phyloP scores from a whole-genome alignment of 2,888 invertebrate species.

The Hololepta plana region DNA sequence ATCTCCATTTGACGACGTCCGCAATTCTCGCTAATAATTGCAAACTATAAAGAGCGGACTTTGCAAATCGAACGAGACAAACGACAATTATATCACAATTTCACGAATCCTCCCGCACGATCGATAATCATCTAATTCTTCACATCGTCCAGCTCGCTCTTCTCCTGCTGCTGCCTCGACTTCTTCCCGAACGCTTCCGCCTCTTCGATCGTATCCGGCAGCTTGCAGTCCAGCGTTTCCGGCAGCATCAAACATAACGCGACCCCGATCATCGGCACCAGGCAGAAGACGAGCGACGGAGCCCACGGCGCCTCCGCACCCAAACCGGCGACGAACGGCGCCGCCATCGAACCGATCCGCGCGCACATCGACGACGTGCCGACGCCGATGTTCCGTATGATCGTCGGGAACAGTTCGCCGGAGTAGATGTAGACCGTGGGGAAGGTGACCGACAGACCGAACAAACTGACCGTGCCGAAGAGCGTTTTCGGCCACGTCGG shows the following conservation, averaged over 20 bases:
- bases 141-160: no score
- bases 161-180: conserved; percentile 8
- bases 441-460: conserved; percentile 68
- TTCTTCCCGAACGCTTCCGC: conserved; percentile 45
- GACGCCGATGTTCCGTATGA: conserved; percentile 71
- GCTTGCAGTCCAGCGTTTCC: conserved; percentile 55
- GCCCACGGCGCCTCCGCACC: conserved; percentile 31
- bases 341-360: conserved; percentile 68
- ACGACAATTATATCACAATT: no score
- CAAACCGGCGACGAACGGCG: conserved; percentile 65
- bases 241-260: conserved; percentile 49
- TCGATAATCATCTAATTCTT: no score
- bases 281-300: conserved; percentile 56
- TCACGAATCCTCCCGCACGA: no score
- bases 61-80: no score
- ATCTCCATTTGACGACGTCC: no score
- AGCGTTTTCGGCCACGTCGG: conserved; percentile 36
- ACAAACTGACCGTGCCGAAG: conserved; percentile 57
- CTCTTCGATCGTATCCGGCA: conserved; percentile 68
- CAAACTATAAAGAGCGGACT: no score
- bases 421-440: conserved; percentile 75
- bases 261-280: conserved; percentile 49
- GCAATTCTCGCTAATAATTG: no score
- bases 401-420: conserved; percentile 78
- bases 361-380: conserved; percentile 75